These are phyloP conservation scores for Ceratina calcarata DNA, from an alignment of 1,140 invertebrate genomes.

Conservation along the genomic window DNA sequence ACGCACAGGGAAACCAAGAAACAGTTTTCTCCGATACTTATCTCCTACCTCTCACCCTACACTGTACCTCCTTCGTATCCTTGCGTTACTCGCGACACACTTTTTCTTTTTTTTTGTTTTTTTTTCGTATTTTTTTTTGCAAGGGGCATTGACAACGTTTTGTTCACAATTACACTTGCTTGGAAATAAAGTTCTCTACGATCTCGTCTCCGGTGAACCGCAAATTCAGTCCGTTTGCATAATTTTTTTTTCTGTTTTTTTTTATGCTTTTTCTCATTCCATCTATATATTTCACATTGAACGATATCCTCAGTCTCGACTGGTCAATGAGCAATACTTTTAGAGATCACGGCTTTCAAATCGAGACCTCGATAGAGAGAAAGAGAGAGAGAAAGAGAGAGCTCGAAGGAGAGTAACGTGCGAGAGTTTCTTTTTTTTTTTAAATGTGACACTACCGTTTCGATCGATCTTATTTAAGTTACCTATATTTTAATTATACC, in stretches of 20 bases:
- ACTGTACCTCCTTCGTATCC: not conserved
- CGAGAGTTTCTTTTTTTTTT: not conserved
- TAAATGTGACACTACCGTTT: constrained; percentile 4
- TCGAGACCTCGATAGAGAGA: constrained; percentile 10
- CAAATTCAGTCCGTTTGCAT: not conserved
- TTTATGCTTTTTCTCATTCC: constrained; percentile 14
- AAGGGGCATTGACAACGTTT: constrained; percentile 18
- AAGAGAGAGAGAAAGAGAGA: constrained; percentile 8
- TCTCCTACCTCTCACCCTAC: no score
- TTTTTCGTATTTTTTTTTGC: not conserved
- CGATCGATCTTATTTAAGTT: constrained; percentile 18
- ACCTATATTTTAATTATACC: constrained; percentile 14
- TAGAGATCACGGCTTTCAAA: not conserved
- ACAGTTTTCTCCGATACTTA: not conserved
- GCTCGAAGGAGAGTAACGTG: constrained; percentile 16
- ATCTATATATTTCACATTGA: constrained; percentile 41
- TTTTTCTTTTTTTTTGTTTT: not conserved
- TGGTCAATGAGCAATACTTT: constrained; percentile 42
- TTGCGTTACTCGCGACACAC: not conserved
- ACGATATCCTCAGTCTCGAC: constrained; percentile 50
- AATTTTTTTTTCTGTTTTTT: constrained; percentile 13
- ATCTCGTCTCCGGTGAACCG: constrained; percentile 1
- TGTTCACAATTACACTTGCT: not conserved
- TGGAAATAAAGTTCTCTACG: constrained; percentile 17
- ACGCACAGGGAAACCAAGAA: constrained; percentile 27